Percentiles rank a stretch among this genome's conserved stretches.
Conservation (phyloP, 2,888 invertebrate species). For the Cerastis leucographa region DNA sequence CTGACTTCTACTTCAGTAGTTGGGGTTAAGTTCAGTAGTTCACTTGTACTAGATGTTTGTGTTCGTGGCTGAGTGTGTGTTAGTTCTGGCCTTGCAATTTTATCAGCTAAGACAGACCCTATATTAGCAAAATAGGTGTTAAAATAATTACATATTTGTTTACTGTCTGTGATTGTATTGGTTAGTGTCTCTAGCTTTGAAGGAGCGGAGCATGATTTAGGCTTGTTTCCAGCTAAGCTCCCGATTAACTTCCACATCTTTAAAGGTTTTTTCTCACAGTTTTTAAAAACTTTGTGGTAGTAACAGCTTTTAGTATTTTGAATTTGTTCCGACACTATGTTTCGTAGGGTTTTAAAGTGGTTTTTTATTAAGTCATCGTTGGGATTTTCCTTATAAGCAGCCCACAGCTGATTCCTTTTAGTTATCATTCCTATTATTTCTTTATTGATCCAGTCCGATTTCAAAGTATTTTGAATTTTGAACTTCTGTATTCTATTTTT, state of each 20-base stretch:
- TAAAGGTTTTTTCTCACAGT: constrained; percentile 1
- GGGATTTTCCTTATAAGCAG: background rate
- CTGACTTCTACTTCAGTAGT: background rate
- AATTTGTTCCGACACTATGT: background rate
- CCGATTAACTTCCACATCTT: background rate
- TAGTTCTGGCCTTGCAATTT: no score
- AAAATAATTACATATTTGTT: no score
- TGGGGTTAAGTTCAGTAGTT: background rate
- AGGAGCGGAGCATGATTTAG: background rate
- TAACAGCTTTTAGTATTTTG: background rate
- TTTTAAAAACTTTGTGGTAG: background rate
- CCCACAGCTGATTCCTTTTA: background rate
- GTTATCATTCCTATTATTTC: background rate
- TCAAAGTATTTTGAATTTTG: no score
- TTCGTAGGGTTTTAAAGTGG: no score
- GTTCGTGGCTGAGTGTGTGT: background rate
- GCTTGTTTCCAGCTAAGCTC: background rate
- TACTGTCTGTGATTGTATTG: no score
- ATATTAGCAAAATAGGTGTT: no score
- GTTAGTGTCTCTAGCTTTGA: no score
- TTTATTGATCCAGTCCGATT: constrained; percentile 1
- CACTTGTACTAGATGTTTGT: background rate
- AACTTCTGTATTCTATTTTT: no score
- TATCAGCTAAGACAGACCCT: no score
- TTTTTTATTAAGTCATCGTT: background rate